Evolutionary conservation across 2,888 invertebrate species (phyloP), one percentile per base, ranked within the genome.

Genomic region (Hemaris fuciformis): DNA sequence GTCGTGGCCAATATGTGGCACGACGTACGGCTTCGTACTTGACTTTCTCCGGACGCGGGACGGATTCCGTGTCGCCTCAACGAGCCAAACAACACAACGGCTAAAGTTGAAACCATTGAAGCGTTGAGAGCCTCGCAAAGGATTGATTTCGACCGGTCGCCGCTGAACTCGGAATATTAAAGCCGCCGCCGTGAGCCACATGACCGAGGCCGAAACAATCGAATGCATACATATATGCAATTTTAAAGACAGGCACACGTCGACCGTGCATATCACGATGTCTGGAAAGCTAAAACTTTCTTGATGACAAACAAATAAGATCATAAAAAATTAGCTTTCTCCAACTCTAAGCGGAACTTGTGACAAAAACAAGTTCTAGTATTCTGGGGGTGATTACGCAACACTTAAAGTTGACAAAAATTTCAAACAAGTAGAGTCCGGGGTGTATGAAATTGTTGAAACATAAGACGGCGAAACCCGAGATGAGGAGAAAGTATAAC

Each of bases 21-120:
- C 88, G 80, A 81, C 79, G 82, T 79, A 82, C 83, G 79, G 67
- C 77, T 79, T 77, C 77, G 88, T 87, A 87, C 87, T 88, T 86
- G 89, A 91, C 91, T 92, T 91, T 91, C 92, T 89, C 91, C 83
- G 71, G 76, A 67, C 66, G 66, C 72, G 60, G 41, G 74, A 77
- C 77, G 77, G 85, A 89, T 89, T 85, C 88, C 87, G 84, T 86
- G 87, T 84, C 86, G 84, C 84, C 84, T 86, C 86, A 84, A 84
- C 80, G 86, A 87, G 84, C 88, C 89, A 88, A 89, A 87, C 87
- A 88, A 81, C 84, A 84, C 85, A 78, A 81, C 79, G 77, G 71
- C 75, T 85, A 77, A 82, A 87, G 84, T 85, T 82, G 83, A 83
- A 85, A 76, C 80, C 87, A 84, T 77, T 86, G 85, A 79, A 87